phyloP scores from a whole-genome alignment of 2,888 invertebrate species.

The Tenthredo notha region DNA sequence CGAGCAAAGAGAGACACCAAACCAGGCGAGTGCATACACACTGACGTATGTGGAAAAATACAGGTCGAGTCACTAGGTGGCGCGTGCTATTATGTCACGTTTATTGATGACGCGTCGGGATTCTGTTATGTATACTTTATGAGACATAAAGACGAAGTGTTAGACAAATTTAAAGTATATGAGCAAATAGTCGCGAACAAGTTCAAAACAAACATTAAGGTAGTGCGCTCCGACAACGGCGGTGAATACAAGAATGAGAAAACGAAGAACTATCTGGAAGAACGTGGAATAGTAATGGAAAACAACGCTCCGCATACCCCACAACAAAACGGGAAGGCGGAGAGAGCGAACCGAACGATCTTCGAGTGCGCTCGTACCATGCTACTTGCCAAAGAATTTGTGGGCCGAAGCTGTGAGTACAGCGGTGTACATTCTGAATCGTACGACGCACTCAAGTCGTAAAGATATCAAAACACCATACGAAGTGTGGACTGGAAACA shows the following conservation, averaged over 20 bases:
- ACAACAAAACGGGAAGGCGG: slow-evolving; percentile 57
- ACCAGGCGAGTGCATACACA: too few relatives aligned
- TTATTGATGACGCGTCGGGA: too few relatives aligned
- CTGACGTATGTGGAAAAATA: too few relatives aligned
- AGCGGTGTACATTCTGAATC: slow-evolving; percentile 19
- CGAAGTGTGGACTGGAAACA: slow-evolving; percentile 17
- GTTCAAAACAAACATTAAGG: too few relatives aligned
- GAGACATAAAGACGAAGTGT: too few relatives aligned
- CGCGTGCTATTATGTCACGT: too few relatives aligned
- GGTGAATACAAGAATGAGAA: not conserved
- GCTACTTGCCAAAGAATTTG: slow-evolving; percentile 52
- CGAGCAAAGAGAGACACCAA: too few relatives aligned
- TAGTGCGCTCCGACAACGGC: too few relatives aligned
- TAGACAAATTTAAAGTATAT: too few relatives aligned
- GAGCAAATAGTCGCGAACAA: too few relatives aligned
- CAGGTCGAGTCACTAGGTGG: too few relatives aligned
- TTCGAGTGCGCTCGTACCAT: slow-evolving; percentile 56
- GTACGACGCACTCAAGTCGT: not conserved
- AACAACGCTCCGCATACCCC: slow-evolving; percentile 56
- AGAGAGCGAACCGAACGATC: slow-evolving; percentile 55
- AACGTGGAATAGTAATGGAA: slow-evolving; percentile 52
- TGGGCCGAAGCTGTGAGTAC: slow-evolving; percentile 52
- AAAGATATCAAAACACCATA: not conserved
- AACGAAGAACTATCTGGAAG: not conserved
- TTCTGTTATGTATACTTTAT: too few relatives aligned